phyloP scores from a whole-genome alignment of 1,140 invertebrate species.

The Myzus persicae region DNA sequence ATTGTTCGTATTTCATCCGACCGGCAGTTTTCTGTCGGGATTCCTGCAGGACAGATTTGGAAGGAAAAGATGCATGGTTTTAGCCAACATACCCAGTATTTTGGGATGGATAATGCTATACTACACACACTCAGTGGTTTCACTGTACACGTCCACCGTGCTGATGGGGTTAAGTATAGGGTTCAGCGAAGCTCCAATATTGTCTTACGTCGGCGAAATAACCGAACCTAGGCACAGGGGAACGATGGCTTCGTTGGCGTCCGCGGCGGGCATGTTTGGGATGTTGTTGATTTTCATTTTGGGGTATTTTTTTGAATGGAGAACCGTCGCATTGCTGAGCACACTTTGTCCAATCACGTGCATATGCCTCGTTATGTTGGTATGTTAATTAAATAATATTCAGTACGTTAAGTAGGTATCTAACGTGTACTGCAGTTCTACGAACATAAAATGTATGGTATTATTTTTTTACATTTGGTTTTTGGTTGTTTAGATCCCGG shows the following conservation, averaged over 20 bases:
- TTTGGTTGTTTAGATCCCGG: slow-evolving; percentile 67
- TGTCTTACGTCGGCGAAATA: slow-evolving; percentile 68
- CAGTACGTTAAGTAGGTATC: neutral
- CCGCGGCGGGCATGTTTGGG: neutral
- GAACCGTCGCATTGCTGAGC: slow-evolving; percentile 55
- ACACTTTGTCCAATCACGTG: slow-evolving; percentile 56
- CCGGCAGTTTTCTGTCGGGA: slow-evolving; percentile 62
- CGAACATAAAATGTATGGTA: neutral
- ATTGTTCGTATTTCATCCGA: slow-evolving; percentile 62
- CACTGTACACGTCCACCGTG: slow-evolving; percentile 58
- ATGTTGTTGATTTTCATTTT: neutral
- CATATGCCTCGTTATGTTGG: slow-evolving; percentile 52
- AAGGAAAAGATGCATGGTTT: slow-evolving; percentile 60
- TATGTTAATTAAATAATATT: slow-evolving; percentile 17
- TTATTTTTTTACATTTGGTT: neutral
- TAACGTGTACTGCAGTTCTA: neutral
- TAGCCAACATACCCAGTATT: slow-evolving; percentile 60
- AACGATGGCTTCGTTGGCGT: slow-evolving; percentile 34
- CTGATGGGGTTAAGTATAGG: slow-evolving; percentile 65
- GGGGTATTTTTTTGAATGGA: slow-evolving; percentile 55
- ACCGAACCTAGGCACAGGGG: slow-evolving; percentile 63
- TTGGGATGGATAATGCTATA: slow-evolving; percentile 59
- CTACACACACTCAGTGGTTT: slow-evolving; percentile 30
- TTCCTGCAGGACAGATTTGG: slow-evolving; percentile 61
- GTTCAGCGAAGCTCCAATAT: slow-evolving; percentile 66